A percentile compares a stretch with the other conserved stretches of the same genome.
These are phyloP conservation scores for Grantiella picta DNA, from an alignment of 2,113 vertebrate species.

Conservation along the genomic window DNA sequence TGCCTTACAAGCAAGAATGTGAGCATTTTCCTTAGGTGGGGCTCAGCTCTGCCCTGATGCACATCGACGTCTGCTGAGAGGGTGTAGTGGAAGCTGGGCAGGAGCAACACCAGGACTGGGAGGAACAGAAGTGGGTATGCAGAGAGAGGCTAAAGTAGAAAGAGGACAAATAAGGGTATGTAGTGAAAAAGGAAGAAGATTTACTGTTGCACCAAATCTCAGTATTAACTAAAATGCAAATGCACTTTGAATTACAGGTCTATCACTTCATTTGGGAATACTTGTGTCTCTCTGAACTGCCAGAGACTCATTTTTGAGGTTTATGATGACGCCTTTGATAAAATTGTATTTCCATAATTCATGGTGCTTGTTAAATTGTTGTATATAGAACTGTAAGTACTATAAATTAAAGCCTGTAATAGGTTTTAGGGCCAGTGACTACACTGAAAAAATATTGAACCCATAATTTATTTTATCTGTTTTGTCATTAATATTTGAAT, in stretches of 20 bases:
- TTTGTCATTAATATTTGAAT: constrained; percentile 15
- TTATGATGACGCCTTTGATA: neutral
- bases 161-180: neutral
- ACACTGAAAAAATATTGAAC: neutral
- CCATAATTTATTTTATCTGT: neutral
- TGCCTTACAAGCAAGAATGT: neutral
- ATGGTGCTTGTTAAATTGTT: neutral
- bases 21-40: neutral
- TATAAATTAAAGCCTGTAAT: constrained; percentile 4
- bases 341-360: neutral
- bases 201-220: neutral
- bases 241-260: neutral
- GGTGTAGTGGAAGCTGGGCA: neutral
- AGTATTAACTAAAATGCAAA: neutral
- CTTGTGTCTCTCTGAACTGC: neutral
- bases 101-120: neutral
- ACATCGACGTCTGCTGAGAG: accelerated
- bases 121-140: neutral
- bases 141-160: neutral
- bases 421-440: neutral
- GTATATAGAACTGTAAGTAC: neutral
- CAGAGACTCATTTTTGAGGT: neutral
- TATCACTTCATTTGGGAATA: neutral
- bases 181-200: neutral
- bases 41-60: accelerated